A percentile compares a stretch with the other conserved stretches of the same genome.
Evolutionary conservation across 2,888 invertebrate species (phyloP).

Genomic region (Archaeoteleia sp.): DNA sequence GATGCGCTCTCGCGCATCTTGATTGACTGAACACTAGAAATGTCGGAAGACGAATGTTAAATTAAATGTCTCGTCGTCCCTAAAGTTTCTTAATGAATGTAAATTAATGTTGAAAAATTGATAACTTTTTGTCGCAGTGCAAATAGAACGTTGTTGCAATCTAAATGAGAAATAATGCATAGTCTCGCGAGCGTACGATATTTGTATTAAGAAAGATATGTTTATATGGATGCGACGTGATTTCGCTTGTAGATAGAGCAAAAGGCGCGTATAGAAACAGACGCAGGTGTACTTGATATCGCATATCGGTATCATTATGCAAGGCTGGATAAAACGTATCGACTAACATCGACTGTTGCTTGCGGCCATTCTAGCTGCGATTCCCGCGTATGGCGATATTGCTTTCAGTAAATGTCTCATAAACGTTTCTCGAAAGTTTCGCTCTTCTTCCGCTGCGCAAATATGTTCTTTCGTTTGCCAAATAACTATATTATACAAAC

Average conservation of each 20-base stretch:
- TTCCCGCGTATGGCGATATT: constrained; percentile 45
- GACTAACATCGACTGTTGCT: constrained; percentile 73
- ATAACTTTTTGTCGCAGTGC: too few relatives aligned
- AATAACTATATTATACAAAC: too few relatives aligned
- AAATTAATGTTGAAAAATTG: too few relatives aligned
- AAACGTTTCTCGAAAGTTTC: constrained; percentile 22
- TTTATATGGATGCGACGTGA: constrained; percentile 3
- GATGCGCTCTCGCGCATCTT: too few relatives aligned
- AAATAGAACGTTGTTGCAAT: too few relatives aligned
- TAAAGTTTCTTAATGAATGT: too few relatives aligned
- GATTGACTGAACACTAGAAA: too few relatives aligned
- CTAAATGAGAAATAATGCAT: constrained; percentile 29
- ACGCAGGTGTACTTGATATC: constrained; percentile 46
- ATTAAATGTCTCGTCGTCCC: too few relatives aligned
- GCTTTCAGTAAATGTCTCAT: constrained; percentile 38
- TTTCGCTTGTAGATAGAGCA: constrained; percentile 20
- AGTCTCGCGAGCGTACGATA: too few relatives aligned
- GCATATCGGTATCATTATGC: constrained; percentile 54
- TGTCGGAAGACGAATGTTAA: too few relatives aligned
- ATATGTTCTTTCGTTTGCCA: neutral
- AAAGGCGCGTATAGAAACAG: constrained; percentile 39
- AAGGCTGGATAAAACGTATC: constrained; percentile 66
- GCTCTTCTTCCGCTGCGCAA: constrained; percentile 29
- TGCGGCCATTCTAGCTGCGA: constrained; percentile 73
- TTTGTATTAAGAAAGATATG: too few relatives aligned